Conservation (phyloP, 2,113 vertebrate genomes). For the Arenaria interpres region DNA sequence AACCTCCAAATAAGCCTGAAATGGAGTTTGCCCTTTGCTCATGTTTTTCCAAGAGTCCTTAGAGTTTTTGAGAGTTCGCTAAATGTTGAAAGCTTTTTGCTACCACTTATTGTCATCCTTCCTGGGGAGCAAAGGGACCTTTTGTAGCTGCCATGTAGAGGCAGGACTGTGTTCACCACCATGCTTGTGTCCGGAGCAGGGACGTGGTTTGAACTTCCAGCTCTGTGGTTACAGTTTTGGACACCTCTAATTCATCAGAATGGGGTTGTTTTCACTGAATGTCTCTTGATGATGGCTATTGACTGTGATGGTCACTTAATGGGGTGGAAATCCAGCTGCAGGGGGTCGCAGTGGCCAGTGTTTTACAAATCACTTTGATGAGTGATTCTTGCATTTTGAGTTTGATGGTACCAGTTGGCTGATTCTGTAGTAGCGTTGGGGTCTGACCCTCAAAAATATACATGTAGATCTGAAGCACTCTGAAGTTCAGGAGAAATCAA, state of each 20-base stretch:
- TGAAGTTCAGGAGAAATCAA: not conserved
- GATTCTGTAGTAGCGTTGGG: not conserved
- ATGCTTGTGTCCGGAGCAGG: not conserved
- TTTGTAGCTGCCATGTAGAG: not conserved
- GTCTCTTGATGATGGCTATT: not conserved
- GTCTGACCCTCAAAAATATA: not conserved
- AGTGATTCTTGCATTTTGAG: not conserved
- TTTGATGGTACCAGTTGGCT: not conserved
- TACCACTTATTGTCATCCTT: not conserved
- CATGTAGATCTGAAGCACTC: not conserved
- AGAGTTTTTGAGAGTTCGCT: not conserved
- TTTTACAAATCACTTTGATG: not conserved
- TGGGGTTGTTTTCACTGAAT: not conserved
- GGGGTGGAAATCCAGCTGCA: not conserved
- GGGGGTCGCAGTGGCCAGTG: not conserved
- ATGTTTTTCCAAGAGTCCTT: not conserved
- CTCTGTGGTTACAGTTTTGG: not conserved
- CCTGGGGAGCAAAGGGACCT: rapidly evolving
- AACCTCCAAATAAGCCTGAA: not conserved
- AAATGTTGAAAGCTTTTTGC: not conserved
- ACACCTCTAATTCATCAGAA: not conserved
- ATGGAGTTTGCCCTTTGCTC: not conserved
- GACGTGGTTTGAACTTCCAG: not conserved
- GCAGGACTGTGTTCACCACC: rapidly evolving
- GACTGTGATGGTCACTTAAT: not conserved